These are phyloP conservation scores for Caenorhabditis sp. DNA, from an alignment of 2,888 invertebrate genomes.

Conservation along the genomic window DNA sequence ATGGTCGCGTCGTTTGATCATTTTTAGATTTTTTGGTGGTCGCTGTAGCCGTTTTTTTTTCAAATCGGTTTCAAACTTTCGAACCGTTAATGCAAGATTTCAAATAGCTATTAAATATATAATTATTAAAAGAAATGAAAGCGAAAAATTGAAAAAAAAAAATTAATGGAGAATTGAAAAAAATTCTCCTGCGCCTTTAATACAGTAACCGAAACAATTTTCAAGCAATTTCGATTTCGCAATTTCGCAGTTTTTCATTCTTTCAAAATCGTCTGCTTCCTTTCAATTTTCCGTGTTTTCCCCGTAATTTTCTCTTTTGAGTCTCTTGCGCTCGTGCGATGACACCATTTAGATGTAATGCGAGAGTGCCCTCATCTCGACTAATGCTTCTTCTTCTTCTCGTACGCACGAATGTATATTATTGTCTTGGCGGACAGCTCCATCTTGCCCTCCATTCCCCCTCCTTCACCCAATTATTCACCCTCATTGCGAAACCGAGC, in stretches of 20 bases:
- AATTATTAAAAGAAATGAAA: too few relatives aligned
- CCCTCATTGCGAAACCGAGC: conserved; percentile 44
- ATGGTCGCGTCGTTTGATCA: too few relatives aligned
- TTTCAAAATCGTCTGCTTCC: neutral
- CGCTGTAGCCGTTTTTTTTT: too few relatives aligned
- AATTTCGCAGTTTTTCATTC: neutral
- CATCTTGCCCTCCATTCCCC: neutral
- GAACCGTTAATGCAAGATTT: too few relatives aligned
- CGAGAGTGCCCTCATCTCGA: neutral
- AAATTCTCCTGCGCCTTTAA: neutral
- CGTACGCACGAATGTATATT: neutral
- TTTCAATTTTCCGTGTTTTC: neutral
- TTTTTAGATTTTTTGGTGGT: too few relatives aligned
- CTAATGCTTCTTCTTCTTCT: conserved; percentile 1
- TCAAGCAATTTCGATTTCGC: neutral
- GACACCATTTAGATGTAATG: neutral
- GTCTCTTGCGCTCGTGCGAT: neutral
- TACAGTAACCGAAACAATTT: conserved; percentile 3
- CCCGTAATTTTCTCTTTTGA: neutral
- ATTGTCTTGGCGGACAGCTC: neutral
- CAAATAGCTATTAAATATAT: too few relatives aligned
- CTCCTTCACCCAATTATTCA: conserved; percentile 31
- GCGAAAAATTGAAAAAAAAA: neutral
- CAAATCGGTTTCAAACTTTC: too few relatives aligned
- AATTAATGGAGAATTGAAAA: neutral